phyloP scores from a whole-genome alignment of 2,888 invertebrate genomes.

The Xylota segnis region DNA sequence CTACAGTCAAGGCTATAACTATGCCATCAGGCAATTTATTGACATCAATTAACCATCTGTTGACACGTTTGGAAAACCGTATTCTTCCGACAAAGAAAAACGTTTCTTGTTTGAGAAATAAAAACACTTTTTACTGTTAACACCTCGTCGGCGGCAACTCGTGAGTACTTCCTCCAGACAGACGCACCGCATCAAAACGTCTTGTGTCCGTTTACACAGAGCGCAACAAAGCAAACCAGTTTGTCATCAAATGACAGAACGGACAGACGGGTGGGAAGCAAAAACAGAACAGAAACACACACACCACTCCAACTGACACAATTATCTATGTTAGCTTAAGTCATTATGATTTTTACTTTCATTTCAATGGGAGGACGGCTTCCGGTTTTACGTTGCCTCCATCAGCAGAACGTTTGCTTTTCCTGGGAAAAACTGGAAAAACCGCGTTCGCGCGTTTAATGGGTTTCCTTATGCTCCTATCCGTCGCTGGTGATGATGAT shows the following conservation, averaged over 20 bases:
- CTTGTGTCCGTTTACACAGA: not conserved
- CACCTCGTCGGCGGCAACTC: conserved; percentile 8
- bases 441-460: conserved; percentile 46
- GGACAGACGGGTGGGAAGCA: conserved; percentile 31
- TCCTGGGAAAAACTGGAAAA: conserved; percentile 48
- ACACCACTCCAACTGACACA: conserved; percentile 69
- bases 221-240: conserved; percentile 27
- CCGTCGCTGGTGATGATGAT: not conserved
- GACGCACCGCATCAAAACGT: conserved; percentile 12
- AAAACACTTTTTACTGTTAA: conserved; percentile 45
- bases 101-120: conserved; percentile 19
- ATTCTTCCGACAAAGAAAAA: conserved; percentile 18
- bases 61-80: conserved; percentile 37
- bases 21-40: conserved; percentile 1
- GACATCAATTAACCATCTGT: conserved; percentile 28
- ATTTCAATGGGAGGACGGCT: conserved; percentile 48
- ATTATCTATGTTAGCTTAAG: conserved; percentile 62
- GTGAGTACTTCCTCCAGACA: conserved; percentile 28
- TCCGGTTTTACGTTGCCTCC: conserved; percentile 48
- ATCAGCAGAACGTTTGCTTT: conserved; percentile 15
- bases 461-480: conserved; percentile 55
- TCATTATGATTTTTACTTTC: conserved; percentile 74
- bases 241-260: conserved; percentile 45
- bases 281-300: too few species aligned
- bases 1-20: not conserved